Evolutionary conservation across 2,797 vertebrate genomes (phyloP), one percentile per base, ranked within the genome.

Genomic region (Cyprinodon diabolis): DNA sequence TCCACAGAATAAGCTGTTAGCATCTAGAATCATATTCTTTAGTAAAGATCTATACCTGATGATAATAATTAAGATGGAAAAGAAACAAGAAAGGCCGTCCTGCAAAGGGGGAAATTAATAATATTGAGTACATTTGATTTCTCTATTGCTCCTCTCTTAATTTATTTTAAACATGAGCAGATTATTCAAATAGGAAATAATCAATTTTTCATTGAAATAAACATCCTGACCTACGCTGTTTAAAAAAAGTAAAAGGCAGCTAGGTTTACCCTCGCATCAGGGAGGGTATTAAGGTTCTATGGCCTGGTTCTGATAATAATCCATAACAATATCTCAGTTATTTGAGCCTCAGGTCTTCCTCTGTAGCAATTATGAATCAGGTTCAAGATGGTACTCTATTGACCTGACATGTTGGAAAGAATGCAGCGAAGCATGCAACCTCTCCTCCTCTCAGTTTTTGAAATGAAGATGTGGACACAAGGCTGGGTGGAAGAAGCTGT

Each of bases 351-450:
- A 69, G 58, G 40, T 79, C 60, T 62, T 67, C n/a, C n/a, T 68
- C 58, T 57, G 10, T 40, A 40, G 68, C 62, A 75, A 51, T 75
- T 69, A 76, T 56, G 74, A 62, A 65, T n/a, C 0, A 67, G 23
- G 45, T 56, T 70, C 74, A 66, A 71, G 78, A 56, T 76, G 66
- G 30, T 70, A 19, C 37, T n/a, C 54, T 72, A 77, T 80, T 75
- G 54, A 58, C 60, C 75, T 71, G 67, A 80, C 52, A 62, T n/a
- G 75, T 66, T 85, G 79, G 70, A 70, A 75, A 55, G 71, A 72
- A 77, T 48, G 67, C 25, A 52, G n/a, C 74, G 83, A 74, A 80
- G 84, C 77, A n/a, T 82, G 71, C 54, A 68, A 70, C 70, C 69
- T 75, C 47, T 40, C 69, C 62, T 68, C 68, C 52, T 75, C 68